Base-by-base conservation (phyloP, 2,113 vertebrate species). In the Cyanistes caeruleus region DNA sequence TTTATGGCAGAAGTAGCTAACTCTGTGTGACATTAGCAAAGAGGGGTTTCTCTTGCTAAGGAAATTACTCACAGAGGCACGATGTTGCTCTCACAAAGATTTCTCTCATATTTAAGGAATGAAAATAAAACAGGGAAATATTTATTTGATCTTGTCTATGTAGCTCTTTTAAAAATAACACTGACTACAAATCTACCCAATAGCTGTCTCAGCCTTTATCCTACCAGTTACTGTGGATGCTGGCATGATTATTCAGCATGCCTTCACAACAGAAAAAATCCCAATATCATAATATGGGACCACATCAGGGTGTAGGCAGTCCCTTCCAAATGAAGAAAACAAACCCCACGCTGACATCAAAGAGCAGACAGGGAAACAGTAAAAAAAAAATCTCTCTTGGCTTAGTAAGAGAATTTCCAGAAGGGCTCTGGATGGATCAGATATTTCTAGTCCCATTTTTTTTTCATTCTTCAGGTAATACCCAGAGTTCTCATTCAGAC, bases 131-230 rank as follows among this genome's bases (percentile, higher is more conserved):
- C 78, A 64, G 48, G 39, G 67, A 96, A 94, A 64, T 95, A 83
- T 87, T 83, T 89, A 67, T 82, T 96, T 93, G 67, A 49, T 94
- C 85, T 87, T 82, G 84, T 51, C 65, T 76, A 15, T 43, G 59
- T 31, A 86, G 41, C 49, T 92, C 56, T 87, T 83, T 91, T 79
- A 94, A 94, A 95, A 96, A 89, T 89, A 96, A 43, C 44, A 62
- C 44, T 78, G 58, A 44, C 60, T 91, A 53, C 3, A 0, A 94
- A 91, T 74, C 74, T 44, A 77, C 62, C 70, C 18, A 90, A 28
- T 93, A 91, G 84, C 67, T 68, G 20, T 49, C 69, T 96, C 74
- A 91, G 81, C 55, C 52, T 93, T 92, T 68, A 72, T 89, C 64
- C 88, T 60, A 43, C 35, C 82, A 70, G 35, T 93, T 74, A 30